Percentiles rank a stretch among this genome's conserved stretches.
These are phyloP conservation scores for Falco concolor DNA, from an alignment of 2,797 vertebrate genomes.

Conservation along the genomic window DNA sequence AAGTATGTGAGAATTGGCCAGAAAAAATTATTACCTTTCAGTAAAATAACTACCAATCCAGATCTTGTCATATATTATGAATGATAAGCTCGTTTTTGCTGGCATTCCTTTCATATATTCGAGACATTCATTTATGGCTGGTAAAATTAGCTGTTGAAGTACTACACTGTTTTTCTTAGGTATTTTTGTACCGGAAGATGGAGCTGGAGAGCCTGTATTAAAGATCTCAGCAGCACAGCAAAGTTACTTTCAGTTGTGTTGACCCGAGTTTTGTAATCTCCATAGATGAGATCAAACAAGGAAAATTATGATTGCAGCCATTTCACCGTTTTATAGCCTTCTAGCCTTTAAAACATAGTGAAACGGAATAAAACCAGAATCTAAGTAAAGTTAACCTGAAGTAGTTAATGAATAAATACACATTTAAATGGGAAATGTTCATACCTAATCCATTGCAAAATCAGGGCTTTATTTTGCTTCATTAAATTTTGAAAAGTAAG, in stretches of 20 bases:
- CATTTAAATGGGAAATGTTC: too few relatives aligned
- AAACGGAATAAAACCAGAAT: background rate
- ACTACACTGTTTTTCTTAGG: background rate
- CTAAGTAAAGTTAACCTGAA: too few relatives aligned
- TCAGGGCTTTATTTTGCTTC: background rate
- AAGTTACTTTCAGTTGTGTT: background rate
- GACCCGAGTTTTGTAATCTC: background rate
- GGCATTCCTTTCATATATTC: background rate
- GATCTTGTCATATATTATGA: background rate
- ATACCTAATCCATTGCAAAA: background rate
- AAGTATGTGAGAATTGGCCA: background rate
- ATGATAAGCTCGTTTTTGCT: background rate
- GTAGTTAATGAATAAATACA: too few relatives aligned
- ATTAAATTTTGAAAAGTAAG: background rate
- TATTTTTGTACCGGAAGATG: constrained; percentile 41
- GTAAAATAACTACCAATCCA: background rate
- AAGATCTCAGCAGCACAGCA: background rate
- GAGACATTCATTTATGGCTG: background rate
- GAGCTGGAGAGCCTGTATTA: constrained; percentile 33
- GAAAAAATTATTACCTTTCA: background rate
- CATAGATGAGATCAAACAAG: background rate
- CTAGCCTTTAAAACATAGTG: background rate
- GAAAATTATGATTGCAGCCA: background rate
- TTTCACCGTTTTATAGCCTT: background rate
- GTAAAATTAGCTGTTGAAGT: background rate